Conservation (phyloP, 2,888 invertebrate genomes). For the Hypselothyrea guttata region DNA sequence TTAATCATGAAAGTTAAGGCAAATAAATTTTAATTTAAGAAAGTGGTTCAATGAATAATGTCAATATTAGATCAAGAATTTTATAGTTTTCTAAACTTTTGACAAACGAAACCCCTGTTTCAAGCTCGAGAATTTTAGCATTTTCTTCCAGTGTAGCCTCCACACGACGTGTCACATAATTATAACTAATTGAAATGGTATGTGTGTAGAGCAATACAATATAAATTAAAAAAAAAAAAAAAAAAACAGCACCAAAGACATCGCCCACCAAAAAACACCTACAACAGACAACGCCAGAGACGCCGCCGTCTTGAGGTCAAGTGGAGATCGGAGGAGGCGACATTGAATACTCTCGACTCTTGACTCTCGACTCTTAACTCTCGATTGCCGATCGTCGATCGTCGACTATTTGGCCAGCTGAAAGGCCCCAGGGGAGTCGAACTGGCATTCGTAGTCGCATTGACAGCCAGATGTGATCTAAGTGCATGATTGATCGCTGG, state of each 20-base stretch:
- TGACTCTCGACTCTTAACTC: too few species aligned
- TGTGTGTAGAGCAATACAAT: too few species aligned
- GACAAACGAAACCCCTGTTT: too few species aligned
- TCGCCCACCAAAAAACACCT: slow-evolving; percentile 44
- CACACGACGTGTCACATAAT: slow-evolving; percentile 50
- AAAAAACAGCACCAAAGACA: slow-evolving; percentile 46
- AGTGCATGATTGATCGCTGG: slow-evolving; percentile 29
- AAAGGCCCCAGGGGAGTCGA: slow-evolving; percentile 5
- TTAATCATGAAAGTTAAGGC: too few species aligned
- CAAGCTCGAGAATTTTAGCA: too few species aligned
- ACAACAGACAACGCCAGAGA: slow-evolving; percentile 17
- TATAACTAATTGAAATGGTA: slow-evolving; percentile 64
- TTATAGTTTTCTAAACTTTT: too few species aligned
- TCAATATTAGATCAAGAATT: too few species aligned
- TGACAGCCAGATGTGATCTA: slow-evolving; percentile 45
- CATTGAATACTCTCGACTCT: slow-evolving; percentile 62
- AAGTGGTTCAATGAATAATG: too few species aligned
- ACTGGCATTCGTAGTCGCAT: slow-evolving; percentile 17
- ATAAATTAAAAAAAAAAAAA: too few species aligned
- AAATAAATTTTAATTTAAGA: too few species aligned
- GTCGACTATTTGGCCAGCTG: slow-evolving; percentile 19
- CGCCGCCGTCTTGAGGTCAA: slow-evolving; percentile 41
- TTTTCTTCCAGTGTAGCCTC: too few species aligned
- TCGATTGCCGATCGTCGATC: too few species aligned
- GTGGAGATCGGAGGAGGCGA: slow-evolving; percentile 47